A percentile compares a stretch with the other conserved stretches of the same genome.
Conservation (phyloP, 2,888 invertebrate genomes). For the Lepidocyrtoides sp. region DNA sequence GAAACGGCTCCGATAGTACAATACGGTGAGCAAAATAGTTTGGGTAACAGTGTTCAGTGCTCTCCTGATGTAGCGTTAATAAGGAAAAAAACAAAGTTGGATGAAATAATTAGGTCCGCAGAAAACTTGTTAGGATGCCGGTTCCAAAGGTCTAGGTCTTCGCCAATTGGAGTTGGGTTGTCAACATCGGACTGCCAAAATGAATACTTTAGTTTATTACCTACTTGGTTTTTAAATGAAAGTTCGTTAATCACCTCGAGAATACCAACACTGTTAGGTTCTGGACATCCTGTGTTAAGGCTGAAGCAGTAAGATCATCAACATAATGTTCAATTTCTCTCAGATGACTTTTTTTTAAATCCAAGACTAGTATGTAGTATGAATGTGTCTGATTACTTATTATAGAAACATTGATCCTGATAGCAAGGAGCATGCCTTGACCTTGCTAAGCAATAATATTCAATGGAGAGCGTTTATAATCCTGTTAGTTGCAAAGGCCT, state of each 20-base stretch:
- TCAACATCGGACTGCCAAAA: conserved; percentile 17
- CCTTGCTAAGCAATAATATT: conserved; percentile 70
- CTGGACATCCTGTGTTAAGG: conserved; percentile 77
- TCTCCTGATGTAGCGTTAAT: background rate
- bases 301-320: conserved; percentile 53
- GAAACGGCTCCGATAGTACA: background rate
- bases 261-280: conserved; percentile 64
- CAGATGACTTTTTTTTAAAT: background rate
- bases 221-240: conserved; percentile 50
- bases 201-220: conserved; percentile 36
- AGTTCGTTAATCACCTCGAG: conserved; percentile 28
- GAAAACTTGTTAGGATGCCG: conserved; percentile 72
- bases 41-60: background rate
- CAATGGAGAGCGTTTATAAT: conserved; percentile 79
- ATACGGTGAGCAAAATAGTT: background rate
- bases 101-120: conserved; percentile 68
- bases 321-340: background rate
- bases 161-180: conserved; percentile 61
- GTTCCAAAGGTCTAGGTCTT: conserved; percentile 53
- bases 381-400: too few species aligned
- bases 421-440: conserved; percentile 20
- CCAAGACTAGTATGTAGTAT: background rate
- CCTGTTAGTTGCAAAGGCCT: conserved; percentile 78
- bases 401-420: conserved; percentile 61
- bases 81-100: conserved; percentile 57